Base-by-base conservation (phyloP, 2,888 invertebrate genomes). In the Himalopsyche kuldschensis region DNA sequence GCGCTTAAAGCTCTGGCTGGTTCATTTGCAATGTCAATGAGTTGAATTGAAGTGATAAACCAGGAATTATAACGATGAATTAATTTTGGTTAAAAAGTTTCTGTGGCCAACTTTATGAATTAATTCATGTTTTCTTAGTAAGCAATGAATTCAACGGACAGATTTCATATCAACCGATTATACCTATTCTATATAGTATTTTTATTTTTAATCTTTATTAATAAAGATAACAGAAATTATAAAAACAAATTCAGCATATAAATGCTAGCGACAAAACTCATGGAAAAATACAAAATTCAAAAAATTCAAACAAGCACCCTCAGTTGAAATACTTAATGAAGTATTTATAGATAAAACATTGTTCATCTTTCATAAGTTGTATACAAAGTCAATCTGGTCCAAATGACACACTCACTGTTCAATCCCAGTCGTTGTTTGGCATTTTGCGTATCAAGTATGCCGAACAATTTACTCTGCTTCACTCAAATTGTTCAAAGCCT, bases 21-120 rank as follows among this genome's bases (percentile, higher is more conserved):
- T 76, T 80, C 79, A 77, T 83, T 80, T 76, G 30, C 35, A 80
- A 83, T 47, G 47, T 83, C 35, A 80, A 80, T 69, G 63, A 32
- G 31, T 80, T 75, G 31, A 31, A 32, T 31, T 75, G 32, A 75
- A 32, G 75, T 31, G 75, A 31, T 75, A 31, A 30, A 75, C 75
- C 31, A 32, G 31, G 30, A 30, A 31, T 30, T 75, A 75, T 31
- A 75, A 31, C 27, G 31, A 75, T 32, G 31, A 75, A 75, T 32
- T 75, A 75, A 31, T 75, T 75, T 31, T n/a, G n/a, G 75, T 75
- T 75, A n/a, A 27, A 75, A 31, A 75, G 4, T 75, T 75, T 31
- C 30, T 55, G 55, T 24, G 55, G 55, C 20, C 55, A 55, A 55
- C 55, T 55, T 55, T 20, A 24, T 24, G 55, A 55, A 55, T 55